Percentiles rank a stretch among this genome's conserved stretches.
Conservation (phyloP, 2,113 vertebrate genomes). For the Notechis scutatus region DNA sequence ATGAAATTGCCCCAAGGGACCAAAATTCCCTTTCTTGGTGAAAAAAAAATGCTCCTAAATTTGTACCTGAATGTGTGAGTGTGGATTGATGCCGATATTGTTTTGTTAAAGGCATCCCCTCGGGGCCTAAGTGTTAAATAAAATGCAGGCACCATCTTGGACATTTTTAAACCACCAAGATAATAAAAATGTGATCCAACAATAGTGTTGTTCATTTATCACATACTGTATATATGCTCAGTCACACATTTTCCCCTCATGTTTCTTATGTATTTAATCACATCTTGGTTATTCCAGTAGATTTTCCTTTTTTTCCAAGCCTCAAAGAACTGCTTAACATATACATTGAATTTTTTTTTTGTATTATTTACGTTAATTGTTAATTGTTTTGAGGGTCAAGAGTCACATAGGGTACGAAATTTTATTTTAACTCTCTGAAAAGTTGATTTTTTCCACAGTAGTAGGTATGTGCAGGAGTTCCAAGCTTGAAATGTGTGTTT, state of each 20-base stretch:
- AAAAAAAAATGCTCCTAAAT: not conserved
- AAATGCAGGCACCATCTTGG: not conserved
- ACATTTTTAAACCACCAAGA: not conserved
- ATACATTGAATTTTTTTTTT: not conserved
- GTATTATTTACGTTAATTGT: not conserved
- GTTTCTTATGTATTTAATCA: not conserved
- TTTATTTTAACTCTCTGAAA: not conserved
- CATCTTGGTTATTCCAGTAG: not conserved
- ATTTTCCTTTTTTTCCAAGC: not conserved
- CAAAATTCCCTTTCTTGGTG: not conserved
- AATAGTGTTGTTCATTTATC: not conserved
- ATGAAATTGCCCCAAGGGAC: not conserved
- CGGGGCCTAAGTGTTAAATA: slow-evolving; percentile 9
- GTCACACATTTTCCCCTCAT: not conserved
- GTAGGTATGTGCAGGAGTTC: not conserved
- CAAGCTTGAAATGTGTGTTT: not conserved
- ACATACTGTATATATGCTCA: not conserved
- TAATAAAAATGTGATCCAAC: not conserved
- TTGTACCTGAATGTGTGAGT: not conserved
- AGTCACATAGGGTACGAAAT: not conserved
- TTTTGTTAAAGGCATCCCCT: not conserved
- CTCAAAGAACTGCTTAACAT: not conserved
- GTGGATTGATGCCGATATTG: not conserved
- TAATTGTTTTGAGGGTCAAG: not conserved
- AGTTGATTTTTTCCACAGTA: not conserved